phyloP scores from a whole-genome alignment of 2,797 vertebrate genomes.

The Coluber constrictor region DNA sequence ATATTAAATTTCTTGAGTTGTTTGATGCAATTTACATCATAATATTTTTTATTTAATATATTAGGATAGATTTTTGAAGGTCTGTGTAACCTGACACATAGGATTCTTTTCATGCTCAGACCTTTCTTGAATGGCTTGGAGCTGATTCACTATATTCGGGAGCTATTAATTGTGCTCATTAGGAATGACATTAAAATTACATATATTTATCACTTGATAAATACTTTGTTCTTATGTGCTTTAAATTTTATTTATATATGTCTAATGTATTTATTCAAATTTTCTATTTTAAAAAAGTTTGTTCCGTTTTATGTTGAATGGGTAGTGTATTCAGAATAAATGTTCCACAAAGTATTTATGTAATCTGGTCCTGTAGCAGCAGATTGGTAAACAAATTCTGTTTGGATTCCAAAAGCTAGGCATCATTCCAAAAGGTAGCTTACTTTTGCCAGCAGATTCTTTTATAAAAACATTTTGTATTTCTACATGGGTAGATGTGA shows the following conservation, averaged over 20 bases:
- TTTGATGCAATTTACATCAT: background rate
- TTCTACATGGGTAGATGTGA: conserved; percentile 49
- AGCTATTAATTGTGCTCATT: background rate
- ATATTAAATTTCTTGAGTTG: background rate
- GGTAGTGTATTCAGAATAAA: background rate
- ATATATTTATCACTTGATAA: background rate
- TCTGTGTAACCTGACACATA: background rate
- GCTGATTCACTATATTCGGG: background rate
- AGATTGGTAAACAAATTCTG: background rate
- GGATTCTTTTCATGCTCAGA: background rate
- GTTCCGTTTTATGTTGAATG: background rate
- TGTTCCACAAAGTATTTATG: background rate
- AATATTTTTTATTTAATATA: background rate
- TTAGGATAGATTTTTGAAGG: background rate
- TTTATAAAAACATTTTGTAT: conserved; percentile 45
- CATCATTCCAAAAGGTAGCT: conserved; percentile 33
- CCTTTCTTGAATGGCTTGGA: background rate
- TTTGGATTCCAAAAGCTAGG: conserved; percentile 22
- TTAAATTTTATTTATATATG: background rate
- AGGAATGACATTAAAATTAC: background rate
- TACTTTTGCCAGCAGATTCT: conserved; percentile 16
- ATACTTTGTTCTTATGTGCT: background rate
- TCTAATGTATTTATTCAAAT: background rate
- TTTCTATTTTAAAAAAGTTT: background rate
- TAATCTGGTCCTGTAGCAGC: background rate